These are phyloP conservation scores for Manacus vitellinus DNA, from an alignment of 2,113 vertebrate genomes.

Conservation along the genomic window DNA sequence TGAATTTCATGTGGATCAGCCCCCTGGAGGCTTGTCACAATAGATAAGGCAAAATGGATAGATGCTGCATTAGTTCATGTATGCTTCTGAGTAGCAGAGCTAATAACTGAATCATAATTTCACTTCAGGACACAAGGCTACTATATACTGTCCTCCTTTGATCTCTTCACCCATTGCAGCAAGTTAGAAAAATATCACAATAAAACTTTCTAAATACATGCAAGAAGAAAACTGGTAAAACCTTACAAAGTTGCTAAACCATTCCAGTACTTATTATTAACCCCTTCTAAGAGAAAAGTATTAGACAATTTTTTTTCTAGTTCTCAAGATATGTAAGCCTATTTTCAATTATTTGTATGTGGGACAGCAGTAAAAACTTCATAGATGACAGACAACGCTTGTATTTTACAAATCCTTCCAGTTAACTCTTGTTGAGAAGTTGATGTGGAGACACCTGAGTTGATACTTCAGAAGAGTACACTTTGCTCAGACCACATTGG, in stretches of 20 bases:
- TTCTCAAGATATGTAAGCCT: background rate
- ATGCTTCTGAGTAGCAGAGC: constrained; percentile 61
- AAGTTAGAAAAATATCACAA: background rate
- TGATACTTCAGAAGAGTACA: background rate
- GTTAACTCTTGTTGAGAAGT: background rate
- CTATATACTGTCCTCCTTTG: constrained; percentile 62
- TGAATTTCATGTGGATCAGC: constrained; percentile 66
- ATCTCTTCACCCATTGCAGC: constrained; percentile 51
- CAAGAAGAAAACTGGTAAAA: background rate
- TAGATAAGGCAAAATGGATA: constrained; percentile 72
- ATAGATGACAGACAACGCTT: background rate
- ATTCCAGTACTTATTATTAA: background rate
- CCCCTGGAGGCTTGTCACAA: constrained; percentile 75
- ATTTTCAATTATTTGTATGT: background rate
- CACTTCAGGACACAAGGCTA: constrained; percentile 64
- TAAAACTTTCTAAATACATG: constrained; percentile 18
- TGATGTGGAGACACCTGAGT: background rate
- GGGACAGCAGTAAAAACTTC: background rate
- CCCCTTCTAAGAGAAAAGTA: background rate
- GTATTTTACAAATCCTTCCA: background rate
- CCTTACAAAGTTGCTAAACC: background rate
- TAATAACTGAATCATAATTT: constrained; percentile 77
- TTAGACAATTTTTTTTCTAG: background rate
- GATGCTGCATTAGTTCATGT: constrained; percentile 63
- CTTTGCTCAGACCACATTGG: background rate